These are phyloP conservation scores for Channa maculata DNA, from an alignment of 2,113 vertebrate genomes.

Conservation along the genomic window DNA sequence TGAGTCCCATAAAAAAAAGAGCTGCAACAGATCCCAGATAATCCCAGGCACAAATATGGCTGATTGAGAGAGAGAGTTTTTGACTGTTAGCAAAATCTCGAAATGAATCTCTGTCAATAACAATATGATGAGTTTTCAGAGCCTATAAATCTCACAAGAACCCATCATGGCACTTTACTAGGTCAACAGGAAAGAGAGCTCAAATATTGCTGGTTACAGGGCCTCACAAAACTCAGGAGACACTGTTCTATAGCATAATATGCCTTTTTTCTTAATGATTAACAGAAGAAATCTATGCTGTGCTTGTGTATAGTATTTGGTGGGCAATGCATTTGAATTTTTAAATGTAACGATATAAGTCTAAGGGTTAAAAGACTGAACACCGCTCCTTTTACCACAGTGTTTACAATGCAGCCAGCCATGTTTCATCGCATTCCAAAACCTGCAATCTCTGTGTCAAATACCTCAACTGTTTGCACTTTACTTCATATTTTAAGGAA, in stretches of 20 bases:
- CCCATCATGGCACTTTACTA: neutral
- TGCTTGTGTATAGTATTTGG: neutral
- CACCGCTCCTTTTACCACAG: too few species aligned
- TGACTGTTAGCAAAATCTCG: neutral
- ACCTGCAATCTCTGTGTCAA: too few species aligned
- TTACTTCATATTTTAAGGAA: neutral
- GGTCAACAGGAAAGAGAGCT: conserved; percentile 12
- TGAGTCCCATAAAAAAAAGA: neutral
- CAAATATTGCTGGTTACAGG: neutral
- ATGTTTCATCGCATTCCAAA: neutral
- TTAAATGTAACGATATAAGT: too few species aligned
- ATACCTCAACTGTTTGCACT: neutral
- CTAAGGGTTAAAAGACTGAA: too few species aligned
- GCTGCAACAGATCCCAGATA: neutral
- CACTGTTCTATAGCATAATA: conserved; percentile 1
- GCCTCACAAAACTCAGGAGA: conserved; percentile 8
- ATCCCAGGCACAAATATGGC: neutral
- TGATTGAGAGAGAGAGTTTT: too few species aligned
- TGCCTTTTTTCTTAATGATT: conserved; percentile 11
- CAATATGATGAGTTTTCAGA: conserved; percentile 2
- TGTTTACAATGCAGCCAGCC: too few species aligned
- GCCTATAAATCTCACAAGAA: conserved; percentile 2
- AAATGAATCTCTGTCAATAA: neutral
- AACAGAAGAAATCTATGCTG: neutral
- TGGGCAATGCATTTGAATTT: neutral